A percentile compares a stretch with the other conserved stretches of the same genome.
phyloP scores from a whole-genome alignment of 2,888 invertebrate genomes.

The Invenusta paracnida region DNA sequence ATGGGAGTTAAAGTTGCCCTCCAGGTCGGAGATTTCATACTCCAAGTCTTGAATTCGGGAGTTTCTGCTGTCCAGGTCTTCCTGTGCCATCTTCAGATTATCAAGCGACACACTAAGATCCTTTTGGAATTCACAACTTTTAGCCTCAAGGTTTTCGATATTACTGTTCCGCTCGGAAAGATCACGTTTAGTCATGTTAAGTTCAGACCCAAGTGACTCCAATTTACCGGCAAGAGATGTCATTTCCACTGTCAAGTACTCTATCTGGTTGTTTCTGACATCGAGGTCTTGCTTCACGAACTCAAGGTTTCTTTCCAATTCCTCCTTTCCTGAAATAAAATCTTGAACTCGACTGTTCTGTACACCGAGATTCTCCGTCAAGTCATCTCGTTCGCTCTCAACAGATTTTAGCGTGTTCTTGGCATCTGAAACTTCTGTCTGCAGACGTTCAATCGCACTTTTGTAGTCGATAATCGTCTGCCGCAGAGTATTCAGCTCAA shows the following conservation, averaged over 20 bases:
- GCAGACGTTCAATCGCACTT: background rate
- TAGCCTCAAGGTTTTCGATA: background rate
- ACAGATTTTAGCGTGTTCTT: background rate
- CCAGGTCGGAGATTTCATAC: background rate
- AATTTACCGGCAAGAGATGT: background rate
- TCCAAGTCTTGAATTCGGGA: background rate
- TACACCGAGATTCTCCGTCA: background rate
- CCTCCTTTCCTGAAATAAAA: background rate
- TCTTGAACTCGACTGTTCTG: background rate
- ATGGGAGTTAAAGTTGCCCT: background rate
- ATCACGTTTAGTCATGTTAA: background rate
- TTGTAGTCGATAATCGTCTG: too few relatives aligned
- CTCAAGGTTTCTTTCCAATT: too few relatives aligned
- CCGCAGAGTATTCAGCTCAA: too few relatives aligned
- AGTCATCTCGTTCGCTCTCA: background rate
- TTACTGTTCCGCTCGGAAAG: background rate
- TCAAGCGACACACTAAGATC: background rate
- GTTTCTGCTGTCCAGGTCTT: background rate
- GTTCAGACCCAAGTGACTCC: background rate
- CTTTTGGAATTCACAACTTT: background rate
- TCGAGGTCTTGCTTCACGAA: background rate
- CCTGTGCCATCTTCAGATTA: background rate
- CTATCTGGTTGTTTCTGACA: background rate
- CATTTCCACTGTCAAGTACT: background rate
- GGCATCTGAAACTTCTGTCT: background rate